A percentile compares a stretch with the other conserved stretches of the same genome.
Conservation (phyloP, 2,797 vertebrate species). For the Sphaeramia orbicularis region DNA sequence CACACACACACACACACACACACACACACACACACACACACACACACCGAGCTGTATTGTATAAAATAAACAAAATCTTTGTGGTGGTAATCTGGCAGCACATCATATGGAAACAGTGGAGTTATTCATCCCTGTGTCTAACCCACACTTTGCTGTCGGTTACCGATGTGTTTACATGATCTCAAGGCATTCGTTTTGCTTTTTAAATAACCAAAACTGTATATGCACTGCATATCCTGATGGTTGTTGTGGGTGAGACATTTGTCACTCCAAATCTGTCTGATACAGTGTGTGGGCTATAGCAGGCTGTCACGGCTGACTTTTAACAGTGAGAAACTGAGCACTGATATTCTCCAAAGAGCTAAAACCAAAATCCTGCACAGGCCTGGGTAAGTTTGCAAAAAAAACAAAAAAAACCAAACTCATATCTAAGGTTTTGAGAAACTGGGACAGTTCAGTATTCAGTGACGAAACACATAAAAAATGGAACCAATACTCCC, state of each 20-base stretch:
- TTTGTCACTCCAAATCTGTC: slow-evolving; percentile 24
- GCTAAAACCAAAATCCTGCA: background rate
- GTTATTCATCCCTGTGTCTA: slow-evolving; percentile 4
- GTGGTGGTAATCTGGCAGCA: background rate
- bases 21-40: too few species aligned
- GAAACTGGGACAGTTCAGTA: background rate
- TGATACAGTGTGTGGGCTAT: slow-evolving; percentile 30
- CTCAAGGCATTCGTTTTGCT: slow-evolving; percentile 1
- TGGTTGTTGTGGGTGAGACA: slow-evolving; percentile 30
- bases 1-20: too few species aligned
- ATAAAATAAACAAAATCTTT: background rate
- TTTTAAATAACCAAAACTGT: slow-evolving; percentile 2
- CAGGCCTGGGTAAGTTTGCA: background rate
- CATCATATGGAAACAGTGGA: background rate
- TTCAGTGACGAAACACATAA: too few species aligned
- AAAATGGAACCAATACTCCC: too few species aligned
- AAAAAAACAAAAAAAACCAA: background rate
- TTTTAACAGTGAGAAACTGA: slow-evolving; percentile 1
- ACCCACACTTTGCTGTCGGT: slow-evolving; percentile 26
- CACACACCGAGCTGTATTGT: background rate
- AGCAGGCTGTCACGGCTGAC: slow-evolving; percentile 26
- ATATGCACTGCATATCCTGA: background rate
- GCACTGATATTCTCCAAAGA: background rate
- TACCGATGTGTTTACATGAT: slow-evolving; percentile 6
- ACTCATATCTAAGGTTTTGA: background rate